Base-by-base conservation (phyloP, 2,797 vertebrate species). In the Chanos chanos region DNA sequence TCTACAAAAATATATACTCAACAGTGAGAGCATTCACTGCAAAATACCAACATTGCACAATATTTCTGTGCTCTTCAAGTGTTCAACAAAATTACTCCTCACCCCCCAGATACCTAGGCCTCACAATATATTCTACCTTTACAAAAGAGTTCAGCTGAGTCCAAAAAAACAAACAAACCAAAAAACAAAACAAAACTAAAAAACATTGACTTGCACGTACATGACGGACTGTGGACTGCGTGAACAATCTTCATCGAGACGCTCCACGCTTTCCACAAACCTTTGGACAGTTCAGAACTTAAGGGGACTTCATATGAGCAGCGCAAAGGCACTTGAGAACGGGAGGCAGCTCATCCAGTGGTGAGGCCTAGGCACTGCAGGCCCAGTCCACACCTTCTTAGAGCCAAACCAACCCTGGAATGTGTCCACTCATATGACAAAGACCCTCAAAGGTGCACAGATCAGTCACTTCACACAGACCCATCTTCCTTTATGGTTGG, bases 291-390 rank as follows among this genome's bases (percentile, higher is more conserved):
- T 61, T 73, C 54, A 22, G 40, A 56, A 2, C n/a, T 24, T 58
- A 74, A 55, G 62, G 61, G 43, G 30, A 50, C 66, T 68, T 53
- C 19, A 33, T 67, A 44, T 61, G 64, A 34, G 67, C 36, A 54
- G 48, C 79, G 74, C 69, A 78, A 87, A 91, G 90, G 90, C 90
- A 91, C 90, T 89, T 86, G 21, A 64, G 45, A 71, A n/a, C 40
- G 53, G 68, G 37, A 13, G 56, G 53, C 33, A 66, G 66, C 70
- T 48, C 65, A 59, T 13, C 33, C 15, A 28, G 49, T 7, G 10
- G 77, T 33, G 72, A 19, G 60, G 81, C 41, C 72, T 70, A 77
- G 83, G 83, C 88, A 80, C 87, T 89, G 88, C 88, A 90, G 88
- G 86, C 87, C 86, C 62, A 75, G 74, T 84, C 83, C 70, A 75